These are phyloP conservation scores for Therioaphis trifolii DNA, from an alignment of 2,888 invertebrate genomes.

Conservation along the genomic window DNA sequence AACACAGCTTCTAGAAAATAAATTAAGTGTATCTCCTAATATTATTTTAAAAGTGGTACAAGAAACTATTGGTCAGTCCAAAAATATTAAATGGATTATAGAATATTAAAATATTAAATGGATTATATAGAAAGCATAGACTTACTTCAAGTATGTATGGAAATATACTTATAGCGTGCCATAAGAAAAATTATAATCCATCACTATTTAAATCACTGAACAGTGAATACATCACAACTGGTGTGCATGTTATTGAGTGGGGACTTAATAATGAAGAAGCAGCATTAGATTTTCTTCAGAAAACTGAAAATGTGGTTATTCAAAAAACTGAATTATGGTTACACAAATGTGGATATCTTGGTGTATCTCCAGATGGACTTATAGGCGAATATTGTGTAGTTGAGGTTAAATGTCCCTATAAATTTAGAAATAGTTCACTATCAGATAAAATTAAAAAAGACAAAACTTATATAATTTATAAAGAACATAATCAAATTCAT, in stretches of 20 bases:
- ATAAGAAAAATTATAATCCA: neutral
- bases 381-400: neutral
- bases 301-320: neutral
- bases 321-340: constrained; percentile 9
- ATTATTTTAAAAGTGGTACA: no score
- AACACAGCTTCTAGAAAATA: no score
- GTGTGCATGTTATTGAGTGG: neutral
- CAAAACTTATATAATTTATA: neutral
- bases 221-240: neutral
- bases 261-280: neutral
- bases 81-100: no score
- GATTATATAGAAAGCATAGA: neutral
- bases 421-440: neutral
- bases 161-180: neutral
- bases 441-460: neutral
- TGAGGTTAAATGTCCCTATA: neutral
- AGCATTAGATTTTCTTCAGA: neutral
- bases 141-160: neutral
- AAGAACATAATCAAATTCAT: neutral
- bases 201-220: neutral
- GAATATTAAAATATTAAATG: no score
- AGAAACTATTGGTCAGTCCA: no score
- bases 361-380: neutral
- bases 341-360: neutral
- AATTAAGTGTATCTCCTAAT: no score